A percentile compares a stretch with the other conserved stretches of the same genome.
These are phyloP conservation scores for Adelognathus sp. DNA, from an alignment of 2,888 invertebrate genomes.

Conservation along the genomic window DNA sequence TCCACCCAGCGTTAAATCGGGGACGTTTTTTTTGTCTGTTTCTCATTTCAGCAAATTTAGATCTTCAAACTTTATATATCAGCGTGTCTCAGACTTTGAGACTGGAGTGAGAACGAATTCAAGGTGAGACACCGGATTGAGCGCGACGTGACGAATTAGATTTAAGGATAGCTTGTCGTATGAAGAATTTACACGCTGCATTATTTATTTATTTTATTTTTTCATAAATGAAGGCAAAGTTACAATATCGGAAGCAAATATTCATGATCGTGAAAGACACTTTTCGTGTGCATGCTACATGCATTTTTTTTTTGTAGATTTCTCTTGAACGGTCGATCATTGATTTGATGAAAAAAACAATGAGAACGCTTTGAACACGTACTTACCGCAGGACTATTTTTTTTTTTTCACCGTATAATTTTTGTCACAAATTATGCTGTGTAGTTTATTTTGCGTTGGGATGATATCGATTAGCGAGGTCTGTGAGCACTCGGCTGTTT, in stretches of 20 bases:
- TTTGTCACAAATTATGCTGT: conserved; percentile 60
- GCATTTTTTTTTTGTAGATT: conserved; percentile 75
- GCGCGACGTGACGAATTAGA: conserved; percentile 78
- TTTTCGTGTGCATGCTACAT: conserved; percentile 76
- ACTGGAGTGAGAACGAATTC: conserved; percentile 82
- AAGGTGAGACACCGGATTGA: conserved; percentile 83
- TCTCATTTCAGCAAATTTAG: conserved; percentile 84
- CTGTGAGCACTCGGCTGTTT: conserved; percentile 44
- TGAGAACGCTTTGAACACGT: conserved; percentile 75
- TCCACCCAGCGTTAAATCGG: conserved; percentile 75
- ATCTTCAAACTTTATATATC: conserved; percentile 83
- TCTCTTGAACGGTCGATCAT: conserved; percentile 54
- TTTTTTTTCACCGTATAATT: conserved; percentile 52
- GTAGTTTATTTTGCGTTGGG: conserved; percentile 63
- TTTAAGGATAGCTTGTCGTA: conserved; percentile 78
- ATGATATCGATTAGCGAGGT: conserved; percentile 56
- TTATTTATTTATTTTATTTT: conserved; percentile 68
- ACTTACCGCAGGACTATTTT: conserved; percentile 67
- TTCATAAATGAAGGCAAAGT: neutral
- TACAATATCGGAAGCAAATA: conserved; percentile 1
- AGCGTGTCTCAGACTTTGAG: conserved; percentile 84
- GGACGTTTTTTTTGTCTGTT: no score
- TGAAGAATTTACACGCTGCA: conserved; percentile 76
- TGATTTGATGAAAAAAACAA: no score
- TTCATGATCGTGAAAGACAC: conserved; percentile 63